These are phyloP conservation scores for Machimus atricapillus DNA, from an alignment of 2,888 invertebrate genomes.

Conservation along the genomic window DNA sequence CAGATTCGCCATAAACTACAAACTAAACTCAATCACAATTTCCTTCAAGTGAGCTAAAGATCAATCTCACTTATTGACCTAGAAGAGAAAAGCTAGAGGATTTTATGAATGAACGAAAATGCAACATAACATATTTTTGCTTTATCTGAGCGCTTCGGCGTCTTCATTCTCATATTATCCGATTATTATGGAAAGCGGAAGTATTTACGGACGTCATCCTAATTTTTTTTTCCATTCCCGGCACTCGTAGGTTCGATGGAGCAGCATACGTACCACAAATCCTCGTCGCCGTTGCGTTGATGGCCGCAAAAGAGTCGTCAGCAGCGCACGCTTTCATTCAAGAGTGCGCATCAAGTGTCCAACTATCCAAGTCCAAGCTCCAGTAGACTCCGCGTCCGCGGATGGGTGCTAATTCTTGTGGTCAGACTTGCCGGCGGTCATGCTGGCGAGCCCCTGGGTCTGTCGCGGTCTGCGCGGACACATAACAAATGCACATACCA, in stretches of 20 bases:
- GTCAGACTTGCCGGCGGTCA: neutral
- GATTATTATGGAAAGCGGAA: conserved; percentile 28
- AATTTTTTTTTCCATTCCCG: conserved; percentile 10
- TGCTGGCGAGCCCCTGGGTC: neutral
- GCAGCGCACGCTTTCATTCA: neutral
- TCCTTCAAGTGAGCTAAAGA: neutral
- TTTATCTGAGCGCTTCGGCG: neutral
- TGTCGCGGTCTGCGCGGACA: neutral
- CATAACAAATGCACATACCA: conserved; percentile 4
- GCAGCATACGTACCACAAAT: neutral
- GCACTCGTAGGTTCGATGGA: neutral
- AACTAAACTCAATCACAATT: neutral
- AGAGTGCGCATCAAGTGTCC: neutral
- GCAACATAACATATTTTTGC: neutral
- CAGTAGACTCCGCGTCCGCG: neutral
- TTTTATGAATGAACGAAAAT: conserved; percentile 30
- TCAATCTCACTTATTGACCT: neutral
- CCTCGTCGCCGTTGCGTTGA: neutral
- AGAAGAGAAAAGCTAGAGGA: neutral
- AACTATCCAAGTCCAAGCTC: neutral
- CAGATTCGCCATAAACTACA: neutral
- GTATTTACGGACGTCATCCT: conserved; percentile 24
- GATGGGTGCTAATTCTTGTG: neutral
- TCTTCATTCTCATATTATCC: neutral
- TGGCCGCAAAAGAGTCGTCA: neutral